phyloP scores from a whole-genome alignment of 2,113 vertebrate genomes.

The human region GRCh38 chr9:16051501-16052000 shows the following conservation, averaged over 20 bases:
- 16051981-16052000: too few relatives aligned
- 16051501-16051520: not conserved
- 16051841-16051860: too few relatives aligned
- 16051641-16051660: not conserved
- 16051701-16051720: accelerated
- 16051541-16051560: not conserved
- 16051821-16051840: too few relatives aligned
- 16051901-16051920: too few relatives aligned
- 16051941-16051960: too few relatives aligned
- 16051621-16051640: not conserved
- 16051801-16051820: too few relatives aligned
- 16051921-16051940: too few relatives aligned
- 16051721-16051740: too few relatives aligned
- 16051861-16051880: too few relatives aligned
- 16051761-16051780: not conserved
- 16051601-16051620: not conserved
- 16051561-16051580: not conserved
- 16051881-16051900: too few relatives aligned
- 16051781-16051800: too few relatives aligned
- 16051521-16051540: not conserved
- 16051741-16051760: not conserved
- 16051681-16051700: not conserved
- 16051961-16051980: too few relatives aligned
- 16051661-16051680: not conserved
- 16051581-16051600: not conserved